Evolutionary conservation across 2,113 vertebrate species (phyloP).

Genomic region (Clarias magur): DNA sequence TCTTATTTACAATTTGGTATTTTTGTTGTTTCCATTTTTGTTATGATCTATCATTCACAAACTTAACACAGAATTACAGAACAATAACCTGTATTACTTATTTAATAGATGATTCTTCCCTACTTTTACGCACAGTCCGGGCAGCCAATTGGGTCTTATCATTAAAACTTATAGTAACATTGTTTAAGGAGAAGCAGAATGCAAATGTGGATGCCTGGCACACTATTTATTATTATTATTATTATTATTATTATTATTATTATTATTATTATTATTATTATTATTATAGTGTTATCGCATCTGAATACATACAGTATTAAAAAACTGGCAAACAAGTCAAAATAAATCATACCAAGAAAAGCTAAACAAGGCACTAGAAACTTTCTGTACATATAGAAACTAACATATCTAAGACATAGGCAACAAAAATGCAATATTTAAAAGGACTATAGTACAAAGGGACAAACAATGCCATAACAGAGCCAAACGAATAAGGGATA

Average conservation of each 20-base stretch:
- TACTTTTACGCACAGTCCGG: too few relatives aligned
- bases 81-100: background rate
- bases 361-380: background rate
- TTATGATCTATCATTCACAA: background rate
- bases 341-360: background rate
- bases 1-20: too few relatives aligned
- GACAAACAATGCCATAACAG: background rate
- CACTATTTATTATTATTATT: background rate
- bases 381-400: background rate
- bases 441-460: background rate
- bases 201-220: background rate
- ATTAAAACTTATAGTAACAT: background rate
- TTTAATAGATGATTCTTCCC: background rate
- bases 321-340: background rate
- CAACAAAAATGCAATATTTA: background rate
- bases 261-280: too few relatives aligned
- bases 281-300: background rate
- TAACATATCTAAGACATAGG: background rate
- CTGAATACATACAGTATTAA: background rate
- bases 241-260: too few relatives aligned
- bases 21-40: too few relatives aligned
- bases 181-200: background rate
- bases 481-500: background rate
- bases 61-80: background rate
- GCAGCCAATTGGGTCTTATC: too few relatives aligned